Evolutionary conservation across 2,888 invertebrate species (phyloP).

Genomic region (Muschampia plurimacula): DNA sequence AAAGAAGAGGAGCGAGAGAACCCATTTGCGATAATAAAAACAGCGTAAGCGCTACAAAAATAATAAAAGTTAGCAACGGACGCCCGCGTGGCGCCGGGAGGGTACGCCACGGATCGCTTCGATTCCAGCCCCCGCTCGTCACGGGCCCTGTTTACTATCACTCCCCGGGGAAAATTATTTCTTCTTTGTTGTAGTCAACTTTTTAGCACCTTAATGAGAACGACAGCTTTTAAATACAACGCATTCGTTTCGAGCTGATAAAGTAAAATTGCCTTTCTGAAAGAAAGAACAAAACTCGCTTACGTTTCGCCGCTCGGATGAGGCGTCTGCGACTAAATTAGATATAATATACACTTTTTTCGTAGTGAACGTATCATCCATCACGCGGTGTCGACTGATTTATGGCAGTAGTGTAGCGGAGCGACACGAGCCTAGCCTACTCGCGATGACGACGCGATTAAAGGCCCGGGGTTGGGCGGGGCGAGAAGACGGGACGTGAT

Average conservation of each 20-base stretch:
- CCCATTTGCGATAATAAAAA: constrained; percentile 71
- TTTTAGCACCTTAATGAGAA: constrained; percentile 60
- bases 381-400: constrained; percentile 79
- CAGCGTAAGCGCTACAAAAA: constrained; percentile 71
- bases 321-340: constrained; percentile 41
- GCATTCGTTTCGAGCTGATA: background rate
- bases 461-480: constrained; percentile 51
- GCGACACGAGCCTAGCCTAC: constrained; percentile 72
- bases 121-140: constrained; percentile 55
- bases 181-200: constrained; percentile 62
- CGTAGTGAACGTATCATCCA: constrained; percentile 68
- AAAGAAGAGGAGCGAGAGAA: constrained; percentile 57
- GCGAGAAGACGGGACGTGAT: constrained; percentile 54
- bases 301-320: background rate
- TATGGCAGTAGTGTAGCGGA: constrained; percentile 72
- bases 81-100: constrained; percentile 65
- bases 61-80: constrained; percentile 76
- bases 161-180: constrained; percentile 58
- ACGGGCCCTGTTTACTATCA: constrained; percentile 70
- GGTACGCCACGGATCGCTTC: constrained; percentile 51
- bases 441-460: constrained; percentile 79
- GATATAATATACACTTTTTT: constrained; percentile 59
- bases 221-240: constrained; percentile 37
- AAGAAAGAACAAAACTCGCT: background rate
- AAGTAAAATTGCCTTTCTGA: background rate